These are phyloP conservation scores for Oreocharis arfaki DNA, from an alignment of 2,113 vertebrate genomes.

Conservation along the genomic window DNA sequence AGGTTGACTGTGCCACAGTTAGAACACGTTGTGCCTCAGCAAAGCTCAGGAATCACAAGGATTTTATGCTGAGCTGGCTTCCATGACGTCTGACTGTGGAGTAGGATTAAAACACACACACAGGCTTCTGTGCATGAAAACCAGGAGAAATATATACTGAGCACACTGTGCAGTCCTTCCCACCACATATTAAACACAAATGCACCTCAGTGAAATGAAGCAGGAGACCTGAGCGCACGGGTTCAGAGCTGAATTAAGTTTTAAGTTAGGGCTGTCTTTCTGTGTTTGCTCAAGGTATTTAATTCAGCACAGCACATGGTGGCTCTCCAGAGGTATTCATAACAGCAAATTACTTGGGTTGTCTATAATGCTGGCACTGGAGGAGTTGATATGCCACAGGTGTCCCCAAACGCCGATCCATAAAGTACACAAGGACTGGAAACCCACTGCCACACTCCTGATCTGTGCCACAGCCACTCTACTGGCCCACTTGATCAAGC, in stretches of 20 bases:
- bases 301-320: neutral
- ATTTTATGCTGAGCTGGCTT: neutral
- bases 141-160: neutral
- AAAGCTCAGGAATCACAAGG: neutral
- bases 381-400: neutral
- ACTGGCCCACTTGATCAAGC: neutral
- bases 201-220: neutral
- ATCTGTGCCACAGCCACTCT: neutral
- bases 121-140: neutral
- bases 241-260: conserved; percentile 19
- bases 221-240: neutral
- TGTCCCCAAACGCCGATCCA: neutral
- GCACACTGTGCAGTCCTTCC: neutral
- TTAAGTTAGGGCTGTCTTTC: neutral
- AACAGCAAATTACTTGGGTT: neutral
- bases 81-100: neutral
- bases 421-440: neutral
- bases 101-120: neutral
- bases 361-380: neutral
- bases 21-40: neutral
- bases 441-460: neutral
- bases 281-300: conserved; percentile 14
- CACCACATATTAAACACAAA: neutral
- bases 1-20: neutral
- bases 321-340: neutral